These are phyloP conservation scores for Habroteleia sp. DNA, from an alignment of 2,888 invertebrate genomes.

Conservation along the genomic window DNA sequence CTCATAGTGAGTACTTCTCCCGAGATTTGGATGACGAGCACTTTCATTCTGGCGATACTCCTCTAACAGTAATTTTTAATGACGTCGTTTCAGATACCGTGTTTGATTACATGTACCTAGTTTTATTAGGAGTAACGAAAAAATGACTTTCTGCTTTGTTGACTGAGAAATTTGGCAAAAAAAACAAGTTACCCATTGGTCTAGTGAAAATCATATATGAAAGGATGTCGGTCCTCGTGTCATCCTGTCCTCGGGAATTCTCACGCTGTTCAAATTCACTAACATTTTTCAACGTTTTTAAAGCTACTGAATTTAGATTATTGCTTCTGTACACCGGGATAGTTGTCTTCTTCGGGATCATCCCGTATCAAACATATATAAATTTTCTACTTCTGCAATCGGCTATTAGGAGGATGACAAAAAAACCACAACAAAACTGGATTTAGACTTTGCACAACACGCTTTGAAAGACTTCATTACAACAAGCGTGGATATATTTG, in stretches of 20 bases:
- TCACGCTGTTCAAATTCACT: slow-evolving; percentile 6
- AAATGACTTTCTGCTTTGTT: slow-evolving; percentile 1
- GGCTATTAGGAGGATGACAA: slow-evolving; percentile 64
- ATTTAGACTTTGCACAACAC: slow-evolving; percentile 39
- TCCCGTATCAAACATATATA: slow-evolving; percentile 54
- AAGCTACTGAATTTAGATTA: slow-evolving; percentile 68
- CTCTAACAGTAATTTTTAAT: slow-evolving; percentile 9
- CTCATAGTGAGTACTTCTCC: slow-evolving; percentile 12
- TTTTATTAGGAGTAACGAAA: slow-evolving; percentile 12
- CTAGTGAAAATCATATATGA: slow-evolving; percentile 3
- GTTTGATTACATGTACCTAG: slow-evolving; percentile 34
- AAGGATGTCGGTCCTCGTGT: neutral
- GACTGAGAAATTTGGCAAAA: slow-evolving; percentile 8
- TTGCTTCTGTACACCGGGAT: slow-evolving; percentile 68
- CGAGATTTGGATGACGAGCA: slow-evolving; percentile 9
- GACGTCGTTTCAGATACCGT: slow-evolving; percentile 19
- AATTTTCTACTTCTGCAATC: slow-evolving; percentile 67
- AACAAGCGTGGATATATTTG: slow-evolving; percentile 54
- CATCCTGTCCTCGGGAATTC: slow-evolving; percentile 33
- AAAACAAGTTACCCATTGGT: slow-evolving; percentile 4
- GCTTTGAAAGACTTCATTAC: slow-evolving; percentile 2
- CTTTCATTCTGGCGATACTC: slow-evolving; percentile 7
- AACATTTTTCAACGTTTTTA: slow-evolving; percentile 59
- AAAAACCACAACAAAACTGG: slow-evolving; percentile 12
- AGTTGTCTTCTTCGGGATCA: slow-evolving; percentile 62